Base-by-base conservation (phyloP, 2,113 vertebrate species). In the Erythrolamprus reginae region DNA sequence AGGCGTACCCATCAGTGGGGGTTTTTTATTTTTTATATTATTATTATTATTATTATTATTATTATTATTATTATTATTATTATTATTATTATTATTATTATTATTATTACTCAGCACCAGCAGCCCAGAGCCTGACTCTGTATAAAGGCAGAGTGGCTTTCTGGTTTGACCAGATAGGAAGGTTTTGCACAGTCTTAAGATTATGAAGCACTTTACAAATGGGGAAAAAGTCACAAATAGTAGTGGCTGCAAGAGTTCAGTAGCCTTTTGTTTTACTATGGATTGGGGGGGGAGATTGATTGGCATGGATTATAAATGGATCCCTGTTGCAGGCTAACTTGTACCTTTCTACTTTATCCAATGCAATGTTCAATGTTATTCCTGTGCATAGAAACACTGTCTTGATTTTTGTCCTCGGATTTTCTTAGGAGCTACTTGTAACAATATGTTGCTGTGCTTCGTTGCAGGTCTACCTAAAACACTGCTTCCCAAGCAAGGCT, bases 401-500 rank as follows among this genome's bases (percentile, higher is more conserved):
- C 19, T 2, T 47, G 47, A 82, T 58, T 3, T 8, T 15, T 82
- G 87, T 58, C 12, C 83, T 38, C n/a, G 42, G n/a, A 38, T 88
- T 33, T 17, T 42, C 61, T 38, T 82, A 87, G 65, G 19, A 56
- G 17, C 55, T 23, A 38, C 51, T 58, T 56, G 53, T 83, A 50
- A 84, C 86, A 83, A 88, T 42, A 84, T 86, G 51, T 84, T 93
- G 84, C 48, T 28, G 53, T 93, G 92, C 48, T 93, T 10, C 91
- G 24, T 94, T 93, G 9, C 94, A 97, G 97, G 88, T 94, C 86
- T 50, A 91, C 19, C 55, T 70, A 2, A 0, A 19, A 3, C 51
- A 86, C 45, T 90, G 83, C 90, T 90, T 65, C 86, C 90, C 61
- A 86, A 88, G 88, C 61, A 86, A 88, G 88, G 28, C 94, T 93